Base-by-base conservation (phyloP, 1,140 invertebrate species). In the Meteorus sp. region DNA sequence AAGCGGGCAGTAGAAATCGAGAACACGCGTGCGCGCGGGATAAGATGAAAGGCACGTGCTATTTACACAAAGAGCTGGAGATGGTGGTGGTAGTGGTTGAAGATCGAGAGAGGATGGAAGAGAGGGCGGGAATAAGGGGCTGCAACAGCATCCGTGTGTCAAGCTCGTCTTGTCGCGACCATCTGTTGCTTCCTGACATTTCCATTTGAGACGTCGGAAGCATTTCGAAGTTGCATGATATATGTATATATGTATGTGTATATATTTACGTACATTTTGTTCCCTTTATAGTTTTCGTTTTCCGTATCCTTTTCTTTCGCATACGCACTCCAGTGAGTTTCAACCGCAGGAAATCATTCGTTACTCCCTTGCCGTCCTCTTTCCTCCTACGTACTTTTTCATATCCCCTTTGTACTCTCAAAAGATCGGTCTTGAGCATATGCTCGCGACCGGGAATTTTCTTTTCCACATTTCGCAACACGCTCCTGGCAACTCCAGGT, bases 101-200 rank as follows among this genome's bases (percentile, higher is more conserved):
- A 19, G 19, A 33, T 41, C 23, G 31, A 17, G 41, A 7, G 29
- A 47, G 11, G 31, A 17, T 47, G 9, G 17, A 19, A 23, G 27
- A 48, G 29, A 29, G 20, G 39, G 55, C 4, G 41, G 2, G n/a
- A 15, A 43, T 17, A 64, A 63, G 22, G 27, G 15, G 23, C 33
- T 9, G 25, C 60, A 59, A 41, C 68, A 70, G 68, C 70, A 72
- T 69, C 70, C 67, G 61, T 59, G 44, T 35, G 43, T 31, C 15
- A 52, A 52, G 27, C 48, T 33, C 53, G n/a, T n/a, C n/a, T n/a
- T n/a, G n/a, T n/a, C n/a, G 22, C 64, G 67, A 65, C 68, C 70
- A 72, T 70, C 70, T 72, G 70, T 72, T 72, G 70, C 66, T 72
- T 66, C 65, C 67, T 62, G 68, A 66, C 66, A 66, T 68, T 67